Evolutionary conservation across 2,797 vertebrate genomes (phyloP).

Genomic region (Calcarius lapponicus): DNA sequence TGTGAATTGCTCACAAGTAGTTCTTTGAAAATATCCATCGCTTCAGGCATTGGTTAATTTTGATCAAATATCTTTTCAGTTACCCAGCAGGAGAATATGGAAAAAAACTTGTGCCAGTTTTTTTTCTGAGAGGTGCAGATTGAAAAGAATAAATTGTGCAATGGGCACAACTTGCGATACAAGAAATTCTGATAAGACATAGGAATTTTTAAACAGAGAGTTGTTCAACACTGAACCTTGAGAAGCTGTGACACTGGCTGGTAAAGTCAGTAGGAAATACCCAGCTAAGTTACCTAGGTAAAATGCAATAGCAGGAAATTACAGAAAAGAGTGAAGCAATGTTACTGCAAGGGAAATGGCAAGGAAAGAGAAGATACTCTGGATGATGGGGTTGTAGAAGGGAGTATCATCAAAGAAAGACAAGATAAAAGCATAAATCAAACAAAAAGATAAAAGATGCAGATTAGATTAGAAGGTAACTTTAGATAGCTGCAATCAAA

Average conservation of each 20-base stretch:
- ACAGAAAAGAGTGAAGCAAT: neutral
- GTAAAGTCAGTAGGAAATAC: neutral
- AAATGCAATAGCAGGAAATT: neutral
- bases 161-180: rapidly evolving
- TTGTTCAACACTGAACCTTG: neutral
- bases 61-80: neutral
- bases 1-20: neutral
- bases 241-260: neutral
- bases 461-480: neutral
- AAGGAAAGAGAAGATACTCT: neutral
- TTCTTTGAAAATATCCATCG: neutral
- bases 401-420: neutral
- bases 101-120: neutral
- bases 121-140: neutral
- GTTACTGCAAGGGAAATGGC: neutral
- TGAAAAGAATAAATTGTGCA: neutral
- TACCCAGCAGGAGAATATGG: neutral
- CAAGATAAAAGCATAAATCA: neutral
- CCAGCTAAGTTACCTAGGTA: neutral
- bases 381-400: neutral
- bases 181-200: neutral
- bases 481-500: neutral
- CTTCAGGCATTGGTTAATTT: neutral
- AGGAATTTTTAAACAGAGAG: neutral
- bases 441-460: neutral